Evolutionary conservation across 2,888 invertebrate species (phyloP), one percentile per base, ranked within the genome.

Genomic region (Plagodis dolabraria): DNA sequence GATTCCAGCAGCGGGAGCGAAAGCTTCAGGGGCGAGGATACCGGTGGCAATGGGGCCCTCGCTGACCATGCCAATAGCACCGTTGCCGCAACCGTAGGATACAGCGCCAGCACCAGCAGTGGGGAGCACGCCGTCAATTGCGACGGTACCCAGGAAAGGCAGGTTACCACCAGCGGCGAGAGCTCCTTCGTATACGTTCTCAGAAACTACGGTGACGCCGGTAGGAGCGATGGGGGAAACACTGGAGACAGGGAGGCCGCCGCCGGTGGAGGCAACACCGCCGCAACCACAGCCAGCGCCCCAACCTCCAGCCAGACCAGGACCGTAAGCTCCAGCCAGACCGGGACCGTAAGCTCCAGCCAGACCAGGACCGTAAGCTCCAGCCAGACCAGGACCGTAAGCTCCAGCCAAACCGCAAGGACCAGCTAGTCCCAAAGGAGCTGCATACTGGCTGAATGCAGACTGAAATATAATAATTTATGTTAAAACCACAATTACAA

Each of bases 171-270:
- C 22, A 22, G 22, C 22, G 6, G 64, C 52, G 10, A 83, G 57
- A 22, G 67, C 53, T 5, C 83, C 83, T 57, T 79, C 79, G 57
- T 74, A 78, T 0, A 67, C 69, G 53, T 83, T 83, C 38, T 81
- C 81, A 46, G 83, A 80, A 0, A 71, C 57, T 12, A 83, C 68
- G 6, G 77, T 72, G 6, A 83, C 69, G 0, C 84, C 83, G 10
- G 64, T 67, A 10, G 80, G 79, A 0, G 75, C 55, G 47, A 75
- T 53, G 6, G 76, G 71, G 8, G 80, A 81, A 5, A 60, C 58
- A 53, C 80, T 78, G 56, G 71, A 60, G 0, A 77, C 70, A 6
- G 71, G 57, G 11, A 83, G 22, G 22, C 22, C 22, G 4, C 22
- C 22, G 22, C 22, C 22, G 22, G 22, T 22, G 22, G 22, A 22